phyloP scores from a whole-genome alignment of 2,113 vertebrate species.

The Crocuta crocuta region DNA sequence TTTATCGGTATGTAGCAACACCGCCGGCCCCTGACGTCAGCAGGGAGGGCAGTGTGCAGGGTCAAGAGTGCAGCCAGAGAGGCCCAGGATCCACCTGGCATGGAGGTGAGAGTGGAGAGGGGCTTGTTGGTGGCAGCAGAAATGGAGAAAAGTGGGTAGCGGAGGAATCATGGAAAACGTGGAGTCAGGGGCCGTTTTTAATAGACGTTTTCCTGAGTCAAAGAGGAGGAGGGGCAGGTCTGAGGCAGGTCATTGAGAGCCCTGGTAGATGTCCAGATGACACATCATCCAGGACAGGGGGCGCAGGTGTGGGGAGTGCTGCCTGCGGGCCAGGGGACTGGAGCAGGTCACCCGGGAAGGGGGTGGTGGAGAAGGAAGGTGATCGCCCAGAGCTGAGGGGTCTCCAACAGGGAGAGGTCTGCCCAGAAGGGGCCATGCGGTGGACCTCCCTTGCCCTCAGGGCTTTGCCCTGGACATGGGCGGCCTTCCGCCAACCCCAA shows the following conservation, averaged over 20 bases:
- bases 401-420: background rate
- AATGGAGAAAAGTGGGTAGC: background rate
- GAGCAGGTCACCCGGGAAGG: background rate
- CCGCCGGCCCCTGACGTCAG: background rate
- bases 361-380: too few species aligned
- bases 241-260: background rate
- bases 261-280: background rate
- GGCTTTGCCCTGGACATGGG: background rate
- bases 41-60: background rate
- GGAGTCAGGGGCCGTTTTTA: background rate
- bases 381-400: background rate
- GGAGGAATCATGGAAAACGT: fast-evolving
- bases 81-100: background rate
- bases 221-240: background rate
- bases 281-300: background rate
- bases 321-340: background rate
- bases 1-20: background rate
- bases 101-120: too few species aligned
- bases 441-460: fast-evolving
- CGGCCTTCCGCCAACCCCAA: background rate
- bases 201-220: background rate
- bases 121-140: background rate
- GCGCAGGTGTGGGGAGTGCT: background rate
- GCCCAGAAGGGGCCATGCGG: background rate
- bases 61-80: background rate